Evolutionary conservation across 2,113 vertebrate species (phyloP).

Genomic region (Sorex araneus): DNA sequence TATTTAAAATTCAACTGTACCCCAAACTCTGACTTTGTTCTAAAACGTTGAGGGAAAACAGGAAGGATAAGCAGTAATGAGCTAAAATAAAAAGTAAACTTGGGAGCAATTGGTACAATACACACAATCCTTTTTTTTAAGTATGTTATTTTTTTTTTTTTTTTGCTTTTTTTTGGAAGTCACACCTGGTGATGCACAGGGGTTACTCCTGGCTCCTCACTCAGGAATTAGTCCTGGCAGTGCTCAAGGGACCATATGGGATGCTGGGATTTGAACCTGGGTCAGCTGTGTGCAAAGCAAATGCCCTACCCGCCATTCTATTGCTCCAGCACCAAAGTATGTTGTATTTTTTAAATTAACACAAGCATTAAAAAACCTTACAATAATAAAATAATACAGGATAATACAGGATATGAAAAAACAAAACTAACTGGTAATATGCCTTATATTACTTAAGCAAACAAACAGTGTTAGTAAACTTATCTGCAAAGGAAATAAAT

Average conservation of each 20-base stretch:
- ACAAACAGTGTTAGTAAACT: not conserved
- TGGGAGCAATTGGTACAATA: not conserved
- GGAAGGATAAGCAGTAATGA: not conserved
- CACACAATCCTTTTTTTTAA: conserved; percentile 1
- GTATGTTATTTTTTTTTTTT: not conserved
- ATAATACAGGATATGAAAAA: conserved; percentile 7
- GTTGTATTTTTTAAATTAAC: not conserved
- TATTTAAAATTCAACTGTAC: conserved; percentile 32
- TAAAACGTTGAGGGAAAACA: not conserved
- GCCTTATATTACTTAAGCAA: conserved; percentile 46
- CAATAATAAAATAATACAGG: not conserved
- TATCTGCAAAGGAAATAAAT: conserved; percentile 12
- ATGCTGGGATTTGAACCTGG: too few relatives aligned
- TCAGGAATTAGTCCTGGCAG: too few relatives aligned
- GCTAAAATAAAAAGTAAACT: not conserved
- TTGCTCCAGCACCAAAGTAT: too few relatives aligned
- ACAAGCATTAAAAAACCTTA: not conserved
- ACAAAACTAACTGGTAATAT: conserved; percentile 8
- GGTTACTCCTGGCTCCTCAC: too few relatives aligned
- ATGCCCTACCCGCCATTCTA: too few relatives aligned
- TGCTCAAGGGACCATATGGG: too few relatives aligned
- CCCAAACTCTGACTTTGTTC: not conserved
- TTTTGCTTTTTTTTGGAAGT: too few relatives aligned
- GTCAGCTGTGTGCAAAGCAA: too few relatives aligned
- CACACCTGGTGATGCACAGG: too few relatives aligned